Evolutionary conservation across 2,113 vertebrate genomes (phyloP).

Genomic region (Tragelaphus scriptus): DNA sequence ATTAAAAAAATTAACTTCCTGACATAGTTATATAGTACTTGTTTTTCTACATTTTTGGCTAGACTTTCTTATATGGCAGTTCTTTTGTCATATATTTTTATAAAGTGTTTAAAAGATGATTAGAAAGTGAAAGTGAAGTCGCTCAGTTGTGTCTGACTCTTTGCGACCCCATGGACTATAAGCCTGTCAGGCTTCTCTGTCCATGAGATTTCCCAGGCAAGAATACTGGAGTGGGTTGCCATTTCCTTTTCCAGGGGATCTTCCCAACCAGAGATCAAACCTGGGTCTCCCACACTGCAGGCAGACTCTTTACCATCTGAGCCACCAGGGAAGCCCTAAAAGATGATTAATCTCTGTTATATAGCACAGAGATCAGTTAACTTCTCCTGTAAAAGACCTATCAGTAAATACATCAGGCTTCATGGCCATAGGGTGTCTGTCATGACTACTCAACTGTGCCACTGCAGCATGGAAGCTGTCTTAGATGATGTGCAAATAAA

Average conservation of each 20-base stretch:
- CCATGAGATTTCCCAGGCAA: not conserved
- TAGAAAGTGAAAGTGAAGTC: not conserved
- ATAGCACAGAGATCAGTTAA: not conserved
- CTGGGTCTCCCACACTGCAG: not conserved
- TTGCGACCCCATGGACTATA: not conserved
- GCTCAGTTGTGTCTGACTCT: not conserved
- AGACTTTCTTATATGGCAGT: not conserved
- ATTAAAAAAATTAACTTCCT: not conserved
- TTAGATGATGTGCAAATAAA: not conserved
- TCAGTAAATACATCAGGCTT: not conserved
- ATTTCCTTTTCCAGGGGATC: not conserved
- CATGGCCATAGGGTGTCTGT: not conserved
- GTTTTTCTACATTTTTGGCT: not conserved
- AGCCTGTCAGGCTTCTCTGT: not conserved
- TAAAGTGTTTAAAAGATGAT: not conserved
- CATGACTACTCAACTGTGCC: not conserved
- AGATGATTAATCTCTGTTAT: not conserved
- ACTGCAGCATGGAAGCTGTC: not conserved
- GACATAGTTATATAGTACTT: not conserved
- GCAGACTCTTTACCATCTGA: not conserved
- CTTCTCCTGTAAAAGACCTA: not conserved
- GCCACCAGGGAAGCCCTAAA: not conserved
- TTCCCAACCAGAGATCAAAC: not conserved
- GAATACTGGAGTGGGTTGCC: not conserved
- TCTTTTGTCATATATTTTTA: not conserved